Evolutionary conservation across 2,797 vertebrate genomes (phyloP), one percentile per base, ranked within the genome.

Genomic region (Gila robusta): DNA sequence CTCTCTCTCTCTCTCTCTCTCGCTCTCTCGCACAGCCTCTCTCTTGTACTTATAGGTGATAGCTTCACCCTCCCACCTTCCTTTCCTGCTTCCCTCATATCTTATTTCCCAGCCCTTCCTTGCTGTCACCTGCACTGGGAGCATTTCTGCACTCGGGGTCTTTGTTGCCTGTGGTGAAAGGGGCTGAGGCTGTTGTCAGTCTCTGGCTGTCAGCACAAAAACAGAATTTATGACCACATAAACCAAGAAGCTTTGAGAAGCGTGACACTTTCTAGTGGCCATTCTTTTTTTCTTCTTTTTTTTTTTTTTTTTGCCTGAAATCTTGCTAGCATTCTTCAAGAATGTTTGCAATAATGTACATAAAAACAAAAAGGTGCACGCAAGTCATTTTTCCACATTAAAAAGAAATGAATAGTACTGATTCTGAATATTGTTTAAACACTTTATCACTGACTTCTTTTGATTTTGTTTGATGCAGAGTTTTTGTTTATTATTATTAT

Each of bases 141-240:
- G 79, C 85, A 66, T 56, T 82, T 82, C 82, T 84, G 80, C 85
- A 77, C 86, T 83, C 67, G 3, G 80, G 77, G 49, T 86, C 82
- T 89, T 84, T 89, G 88, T 89, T 87, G 81, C 62, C 81, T 82
- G 78, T 76, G 79, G 74, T 86, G 59, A 81, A 81, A 74, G 56
- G 56, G 19, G 69, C 80, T 72, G 81, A 83, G 41, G 79, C 74
- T 84, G 82, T 62, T 88, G 83, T 85, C 79, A 85, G 85, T 81
- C 77, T 64, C 73, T 83, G 64, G 78, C 64, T 70, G 44, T 77
- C 77, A 67, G 72, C 84, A 69, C 80, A 87, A 70, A 70, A 62
- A 59, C 81, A 62, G 59, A 85, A 41, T 84, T 71, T 86, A 84
- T 87, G 79, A 81, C 73, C 70, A 88, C 37, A 19, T 54, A n/a